Conservation (phyloP, 2,113 vertebrate genomes). For the Reinhardtius hippoglossoides region DNA sequence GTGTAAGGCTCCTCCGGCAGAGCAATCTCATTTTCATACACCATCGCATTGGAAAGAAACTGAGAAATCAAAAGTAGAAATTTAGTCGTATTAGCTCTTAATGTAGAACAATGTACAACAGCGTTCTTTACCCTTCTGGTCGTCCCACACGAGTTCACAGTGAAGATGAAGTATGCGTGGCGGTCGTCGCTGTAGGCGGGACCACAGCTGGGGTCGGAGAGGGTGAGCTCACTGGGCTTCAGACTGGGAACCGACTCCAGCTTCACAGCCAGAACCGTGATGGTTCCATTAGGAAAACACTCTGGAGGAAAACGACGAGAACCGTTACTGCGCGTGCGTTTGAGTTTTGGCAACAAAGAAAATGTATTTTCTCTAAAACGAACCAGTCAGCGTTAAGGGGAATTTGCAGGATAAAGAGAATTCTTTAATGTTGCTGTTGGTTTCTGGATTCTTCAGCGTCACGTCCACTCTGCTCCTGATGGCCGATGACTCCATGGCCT, state of each 20-base stretch:
- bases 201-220: conserved; percentile 73
- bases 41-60: conserved; percentile 73
- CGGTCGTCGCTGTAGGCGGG: conserved; percentile 69
- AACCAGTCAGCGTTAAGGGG: conserved; percentile 56
- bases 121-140: conserved; percentile 66
- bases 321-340: background rate
- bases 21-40: conserved; percentile 80
- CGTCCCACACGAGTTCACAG: conserved; percentile 77
- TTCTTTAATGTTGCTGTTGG: conserved; percentile 20
- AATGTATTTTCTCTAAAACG: background rate
- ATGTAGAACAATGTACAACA: too few relatives aligned
- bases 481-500: conserved; percentile 56
- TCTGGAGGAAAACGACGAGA: conserved; percentile 43
- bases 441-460: conserved; percentile 40
- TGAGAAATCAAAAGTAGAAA: conserved; percentile 14
- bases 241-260: conserved; percentile 71
- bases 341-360: too few relatives aligned
- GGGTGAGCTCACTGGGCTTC: conserved; percentile 62
- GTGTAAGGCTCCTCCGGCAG: conserved; percentile 40
- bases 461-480: conserved; percentile 67
- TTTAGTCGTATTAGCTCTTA: too few relatives aligned
- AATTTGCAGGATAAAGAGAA: conserved; percentile 74
- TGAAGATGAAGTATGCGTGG: conserved; percentile 76
- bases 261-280: conserved; percentile 75
- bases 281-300: conserved; percentile 81